Evolutionary conservation across 2,888 invertebrate genomes (phyloP).

Genomic region (Microctonus hyperodae): DNA sequence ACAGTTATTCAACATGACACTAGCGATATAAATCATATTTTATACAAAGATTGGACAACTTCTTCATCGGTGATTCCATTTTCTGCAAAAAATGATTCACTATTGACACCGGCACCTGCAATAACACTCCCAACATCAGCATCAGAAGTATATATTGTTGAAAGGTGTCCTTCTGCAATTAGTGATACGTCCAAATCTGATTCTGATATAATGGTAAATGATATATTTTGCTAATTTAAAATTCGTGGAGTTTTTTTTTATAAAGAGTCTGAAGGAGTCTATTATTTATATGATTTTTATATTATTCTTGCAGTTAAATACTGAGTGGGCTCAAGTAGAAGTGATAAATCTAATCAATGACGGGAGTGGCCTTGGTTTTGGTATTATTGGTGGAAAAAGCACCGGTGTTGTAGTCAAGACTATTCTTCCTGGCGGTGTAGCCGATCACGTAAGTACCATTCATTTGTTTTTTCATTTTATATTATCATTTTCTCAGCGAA

Average conservation of each 20-base stretch:
- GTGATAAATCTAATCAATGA: slow-evolving; percentile 97
- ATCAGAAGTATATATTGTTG: slow-evolving; percentile 52
- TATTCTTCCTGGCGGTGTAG: slow-evolving; percentile 95
- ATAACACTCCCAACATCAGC: slow-evolving; percentile 41
- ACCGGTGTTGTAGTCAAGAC: slow-evolving; percentile 99
- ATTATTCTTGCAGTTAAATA: slow-evolving; percentile 78
- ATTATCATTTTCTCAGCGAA: too few species aligned
- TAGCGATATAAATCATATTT: slow-evolving; percentile 46
- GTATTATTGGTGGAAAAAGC: slow-evolving; percentile 96
- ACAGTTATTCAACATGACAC: slow-evolving; percentile 55
- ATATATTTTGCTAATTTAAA: background rate
- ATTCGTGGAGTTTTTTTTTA: too few species aligned
- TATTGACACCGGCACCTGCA: background rate
- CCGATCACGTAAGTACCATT: slow-evolving; percentile 90
- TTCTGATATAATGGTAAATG: slow-evolving; percentile 74
- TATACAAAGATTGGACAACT: slow-evolving; percentile 56
- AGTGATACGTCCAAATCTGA: slow-evolving; percentile 74
- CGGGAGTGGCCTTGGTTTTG: slow-evolving; percentile 97
- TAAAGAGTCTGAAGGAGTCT: too few species aligned
- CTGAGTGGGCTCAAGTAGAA: slow-evolving; percentile 99
- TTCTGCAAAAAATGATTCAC: background rate
- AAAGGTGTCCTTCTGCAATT: slow-evolving; percentile 69
- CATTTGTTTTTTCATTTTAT: too few species aligned
- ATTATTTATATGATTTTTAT: background rate
- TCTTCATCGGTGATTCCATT: slow-evolving; percentile 37